Percentiles rank a stretch among this genome's conserved stretches.
Evolutionary conservation across 1,140 invertebrate genomes (phyloP).

Genomic region (Colletes latitarsis): DNA sequence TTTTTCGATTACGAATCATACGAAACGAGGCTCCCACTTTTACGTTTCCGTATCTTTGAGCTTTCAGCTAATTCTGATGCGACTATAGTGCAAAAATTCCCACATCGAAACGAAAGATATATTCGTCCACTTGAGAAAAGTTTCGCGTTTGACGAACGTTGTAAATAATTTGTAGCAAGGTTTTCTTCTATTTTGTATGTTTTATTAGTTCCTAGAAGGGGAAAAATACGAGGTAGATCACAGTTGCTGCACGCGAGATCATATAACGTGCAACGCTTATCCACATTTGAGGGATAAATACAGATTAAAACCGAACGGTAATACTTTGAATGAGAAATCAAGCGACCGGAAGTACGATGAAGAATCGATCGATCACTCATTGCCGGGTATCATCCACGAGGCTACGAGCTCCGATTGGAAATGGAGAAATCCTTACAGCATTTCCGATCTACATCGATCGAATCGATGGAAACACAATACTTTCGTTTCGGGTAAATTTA

Average conservation of each 20-base stretch:
- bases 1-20: too few relatives aligned
- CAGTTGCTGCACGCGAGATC: too few relatives aligned
- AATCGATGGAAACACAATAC: background rate
- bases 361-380: background rate
- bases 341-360: slow-evolving; percentile 28
- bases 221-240: background rate
- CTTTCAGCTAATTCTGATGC: too few relatives aligned
- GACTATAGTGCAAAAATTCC: too few relatives aligned
- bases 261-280: background rate
- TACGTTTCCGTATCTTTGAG: too few relatives aligned
- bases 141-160: too few relatives aligned
- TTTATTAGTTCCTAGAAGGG: background rate
- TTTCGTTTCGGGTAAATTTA: slow-evolving; percentile 6
- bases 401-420: slow-evolving; percentile 47
- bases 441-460: slow-evolving; percentile 46
- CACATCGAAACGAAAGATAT: too few relatives aligned
- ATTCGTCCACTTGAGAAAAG: too few relatives aligned
- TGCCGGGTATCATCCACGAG: background rate
- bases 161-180: too few relatives aligned
- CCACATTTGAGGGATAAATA: background rate
- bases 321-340: background rate
- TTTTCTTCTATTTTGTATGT: too few relatives aligned
- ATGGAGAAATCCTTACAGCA: slow-evolving; percentile 64
- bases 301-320: background rate
- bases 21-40: too few relatives aligned